These are phyloP conservation scores for Apocheima hispidaria DNA, from an alignment of 2,888 invertebrate genomes.

Conservation along the genomic window DNA sequence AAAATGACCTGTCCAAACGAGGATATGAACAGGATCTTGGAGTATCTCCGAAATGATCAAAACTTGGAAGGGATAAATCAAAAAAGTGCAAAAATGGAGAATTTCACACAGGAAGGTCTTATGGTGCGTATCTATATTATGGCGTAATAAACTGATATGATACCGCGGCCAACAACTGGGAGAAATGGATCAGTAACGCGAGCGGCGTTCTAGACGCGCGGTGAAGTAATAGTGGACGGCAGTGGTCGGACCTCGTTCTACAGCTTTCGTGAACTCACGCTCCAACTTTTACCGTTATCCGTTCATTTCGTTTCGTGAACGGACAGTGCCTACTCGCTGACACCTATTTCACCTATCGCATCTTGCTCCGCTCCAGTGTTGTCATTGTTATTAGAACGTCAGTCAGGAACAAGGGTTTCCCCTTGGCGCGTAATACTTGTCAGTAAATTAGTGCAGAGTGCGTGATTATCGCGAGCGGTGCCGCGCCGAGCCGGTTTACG, in stretches of 20 bases:
- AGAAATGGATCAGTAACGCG: constrained; percentile 56
- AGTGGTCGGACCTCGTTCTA: constrained; percentile 70
- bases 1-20: constrained; percentile 73
- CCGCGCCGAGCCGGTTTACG: constrained; percentile 57
- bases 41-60: constrained; percentile 72
- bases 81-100: constrained; percentile 73
- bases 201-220: constrained; percentile 64
- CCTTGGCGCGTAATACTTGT: constrained; percentile 52
- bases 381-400: constrained; percentile 50
- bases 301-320: constrained; percentile 80
- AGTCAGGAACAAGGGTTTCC: constrained; percentile 55
- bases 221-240: constrained; percentile 73
- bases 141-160: constrained; percentile 60
- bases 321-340: constrained; percentile 71
- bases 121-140: constrained; percentile 68
- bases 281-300: constrained; percentile 84
- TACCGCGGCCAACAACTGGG: constrained; percentile 56
- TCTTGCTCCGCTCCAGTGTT: constrained; percentile 55
- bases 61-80: constrained; percentile 58
- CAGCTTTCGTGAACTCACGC: constrained; percentile 80
- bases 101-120: constrained; percentile 68
- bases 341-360: constrained; percentile 50
- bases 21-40: constrained; percentile 76
- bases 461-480: constrained; percentile 49
- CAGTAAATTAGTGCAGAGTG: constrained; percentile 48